These are phyloP conservation scores for Anolis apletophallus DNA, from an alignment of 2,797 vertebrate species.

Conservation along the genomic window DNA sequence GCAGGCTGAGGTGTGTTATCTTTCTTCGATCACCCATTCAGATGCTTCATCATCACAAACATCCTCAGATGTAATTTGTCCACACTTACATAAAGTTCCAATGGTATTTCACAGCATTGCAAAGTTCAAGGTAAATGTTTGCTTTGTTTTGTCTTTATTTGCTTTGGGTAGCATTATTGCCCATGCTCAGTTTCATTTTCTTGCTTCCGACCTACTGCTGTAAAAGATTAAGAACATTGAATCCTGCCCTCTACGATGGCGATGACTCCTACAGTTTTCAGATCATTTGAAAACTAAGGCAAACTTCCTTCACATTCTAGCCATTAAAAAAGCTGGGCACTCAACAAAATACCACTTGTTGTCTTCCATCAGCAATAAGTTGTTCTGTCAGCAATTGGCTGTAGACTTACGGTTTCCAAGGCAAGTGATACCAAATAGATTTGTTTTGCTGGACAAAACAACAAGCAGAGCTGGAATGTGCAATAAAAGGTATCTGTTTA, in stretches of 20 bases:
- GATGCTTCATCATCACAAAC: neutral
- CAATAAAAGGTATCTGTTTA: neutral
- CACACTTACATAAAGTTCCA: no score
- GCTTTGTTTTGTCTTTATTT: slow-evolving; percentile 5
- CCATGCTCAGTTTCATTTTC: neutral
- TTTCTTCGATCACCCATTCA: neutral
- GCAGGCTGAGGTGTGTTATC: neutral
- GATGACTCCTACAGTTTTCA: neutral
- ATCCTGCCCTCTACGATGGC: neutral
- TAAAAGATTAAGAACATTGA: neutral
- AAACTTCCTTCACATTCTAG: neutral
- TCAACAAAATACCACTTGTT: neutral
- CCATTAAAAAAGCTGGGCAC: neutral
- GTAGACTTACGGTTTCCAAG: neutral
- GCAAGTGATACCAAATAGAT: neutral
- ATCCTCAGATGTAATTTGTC: neutral
- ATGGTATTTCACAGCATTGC: neutral
- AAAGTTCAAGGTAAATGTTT: neutral
- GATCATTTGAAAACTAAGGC: neutral
- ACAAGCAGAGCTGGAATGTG: neutral
- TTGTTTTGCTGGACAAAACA: slow-evolving; percentile 10
- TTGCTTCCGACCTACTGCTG: neutral
- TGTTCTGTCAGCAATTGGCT: neutral
- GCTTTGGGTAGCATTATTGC: neutral
- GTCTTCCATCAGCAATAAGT: neutral